Conservation (phyloP, 2,113 vertebrate genomes). For the Hiodon tergisus region DNA sequence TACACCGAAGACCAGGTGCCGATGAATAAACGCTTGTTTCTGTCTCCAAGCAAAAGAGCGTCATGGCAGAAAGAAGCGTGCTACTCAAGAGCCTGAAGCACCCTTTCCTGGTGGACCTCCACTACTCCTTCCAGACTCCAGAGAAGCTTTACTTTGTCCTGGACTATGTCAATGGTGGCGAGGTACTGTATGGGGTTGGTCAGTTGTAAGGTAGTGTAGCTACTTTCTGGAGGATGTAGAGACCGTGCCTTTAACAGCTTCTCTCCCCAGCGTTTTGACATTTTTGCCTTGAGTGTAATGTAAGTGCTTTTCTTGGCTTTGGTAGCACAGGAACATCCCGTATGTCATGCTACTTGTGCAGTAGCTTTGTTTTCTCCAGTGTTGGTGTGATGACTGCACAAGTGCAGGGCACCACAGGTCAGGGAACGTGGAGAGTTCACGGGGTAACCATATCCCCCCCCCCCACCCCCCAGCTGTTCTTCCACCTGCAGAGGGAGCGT, state of each 20-base stretch:
- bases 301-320: neutral
- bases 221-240: too few species aligned
- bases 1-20: neutral
- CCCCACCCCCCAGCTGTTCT: conserved; percentile 73
- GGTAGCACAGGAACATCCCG: neutral
- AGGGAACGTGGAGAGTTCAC: too few species aligned
- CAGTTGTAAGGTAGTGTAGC: neutral
- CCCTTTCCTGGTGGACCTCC: conserved; percentile 90
- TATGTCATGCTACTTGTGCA: neutral
- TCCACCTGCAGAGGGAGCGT: conserved; percentile 88
- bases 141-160: conserved; percentile 98
- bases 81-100: conserved; percentile 91
- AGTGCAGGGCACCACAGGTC: too few species aligned
- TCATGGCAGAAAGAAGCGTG: conserved; percentile 95
- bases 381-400: neutral
- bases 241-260: too few species aligned
- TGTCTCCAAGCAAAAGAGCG: conserved; percentile 82
- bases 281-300: too few species aligned
- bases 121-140: conserved; percentile 93
- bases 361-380: neutral
- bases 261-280: too few species aligned
- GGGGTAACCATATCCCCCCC: neutral
- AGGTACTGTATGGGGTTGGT: conserved; percentile 62
- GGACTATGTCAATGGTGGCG: conserved; percentile 95
- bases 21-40: conserved; percentile 17